These are phyloP conservation scores for Mylabris sibirica DNA, from an alignment of 2,888 invertebrate species.

Conservation along the genomic window DNA sequence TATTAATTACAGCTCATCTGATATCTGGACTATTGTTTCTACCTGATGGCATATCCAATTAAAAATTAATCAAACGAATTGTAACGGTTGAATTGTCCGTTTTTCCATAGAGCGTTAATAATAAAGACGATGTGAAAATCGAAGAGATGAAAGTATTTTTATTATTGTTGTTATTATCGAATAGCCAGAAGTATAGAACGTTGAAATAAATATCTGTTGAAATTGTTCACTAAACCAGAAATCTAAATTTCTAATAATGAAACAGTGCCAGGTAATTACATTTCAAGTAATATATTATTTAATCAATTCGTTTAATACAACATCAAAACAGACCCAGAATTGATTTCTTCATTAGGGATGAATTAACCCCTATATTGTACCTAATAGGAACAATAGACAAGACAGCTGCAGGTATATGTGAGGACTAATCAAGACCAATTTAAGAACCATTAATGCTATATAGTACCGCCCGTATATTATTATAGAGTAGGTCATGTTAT, in stretches of 20 bases:
- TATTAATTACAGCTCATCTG: not conserved
- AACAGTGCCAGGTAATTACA: slow-evolving; percentile 62
- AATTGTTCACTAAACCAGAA: slow-evolving; percentile 55
- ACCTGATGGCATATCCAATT: slow-evolving; percentile 21
- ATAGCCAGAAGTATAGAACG: slow-evolving; percentile 59
- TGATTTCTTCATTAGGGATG: slow-evolving; percentile 22
- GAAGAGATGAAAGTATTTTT: slow-evolving; percentile 51
- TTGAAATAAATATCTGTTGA: slow-evolving; percentile 58
- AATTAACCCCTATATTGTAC: slow-evolving; percentile 53
- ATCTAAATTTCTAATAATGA: slow-evolving; percentile 38
- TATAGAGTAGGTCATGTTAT: slow-evolving; percentile 42
- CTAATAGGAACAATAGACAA: slow-evolving; percentile 35
- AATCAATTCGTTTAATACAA: not conserved
- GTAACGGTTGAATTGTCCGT: not conserved
- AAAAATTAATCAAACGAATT: slow-evolving; percentile 24
- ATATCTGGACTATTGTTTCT: not conserved
- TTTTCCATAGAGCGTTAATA: slow-evolving; percentile 21
- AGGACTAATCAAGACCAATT: slow-evolving; percentile 61
- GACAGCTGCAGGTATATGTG: slow-evolving; percentile 62
- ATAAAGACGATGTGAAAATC: slow-evolving; percentile 9
- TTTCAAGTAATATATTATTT: slow-evolving; percentile 63
- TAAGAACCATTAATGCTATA: slow-evolving; percentile 59
- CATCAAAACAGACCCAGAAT: not conserved
- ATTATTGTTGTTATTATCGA: slow-evolving; percentile 51
- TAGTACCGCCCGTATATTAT: slow-evolving; percentile 50